phyloP scores from a whole-genome alignment of 2,113 vertebrate species.

The Peucedramus taeniatus region DNA sequence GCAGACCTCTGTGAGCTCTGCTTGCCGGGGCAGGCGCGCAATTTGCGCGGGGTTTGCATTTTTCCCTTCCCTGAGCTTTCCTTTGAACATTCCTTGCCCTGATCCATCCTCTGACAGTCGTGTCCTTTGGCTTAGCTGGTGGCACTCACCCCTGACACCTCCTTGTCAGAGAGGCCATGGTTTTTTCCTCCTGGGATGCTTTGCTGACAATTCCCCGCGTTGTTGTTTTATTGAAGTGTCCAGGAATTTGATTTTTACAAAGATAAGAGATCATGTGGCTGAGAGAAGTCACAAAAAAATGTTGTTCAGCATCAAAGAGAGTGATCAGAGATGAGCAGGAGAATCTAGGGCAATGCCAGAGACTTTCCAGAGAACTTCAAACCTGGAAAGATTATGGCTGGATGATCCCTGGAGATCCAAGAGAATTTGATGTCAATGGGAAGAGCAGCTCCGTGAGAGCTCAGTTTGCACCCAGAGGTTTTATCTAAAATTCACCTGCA shows the following conservation, averaged over 20 bases:
- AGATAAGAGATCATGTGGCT: neutral
- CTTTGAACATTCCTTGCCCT: neutral
- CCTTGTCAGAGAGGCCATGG: neutral
- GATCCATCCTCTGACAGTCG: conserved; percentile 8
- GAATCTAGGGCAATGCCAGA: neutral
- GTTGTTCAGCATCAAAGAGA: neutral
- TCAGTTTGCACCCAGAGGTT: neutral
- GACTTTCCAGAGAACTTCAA: neutral
- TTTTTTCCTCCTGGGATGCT: neutral
- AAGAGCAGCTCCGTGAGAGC: neutral
- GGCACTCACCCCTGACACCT: neutral
- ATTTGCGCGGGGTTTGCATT: conserved; percentile 2
- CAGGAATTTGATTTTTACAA: neutral
- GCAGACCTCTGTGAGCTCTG: neutral
- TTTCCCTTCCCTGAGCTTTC: neutral
- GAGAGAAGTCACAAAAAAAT: neutral
- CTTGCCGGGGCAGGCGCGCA: neutral
- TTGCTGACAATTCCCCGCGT: neutral
- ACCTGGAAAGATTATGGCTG: neutral
- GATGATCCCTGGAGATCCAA: neutral
- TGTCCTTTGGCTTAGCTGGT: conserved; percentile 37
- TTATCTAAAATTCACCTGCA: neutral
- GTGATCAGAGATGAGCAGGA: neutral
- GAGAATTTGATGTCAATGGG: fast-evolving
- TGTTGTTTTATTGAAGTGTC: neutral